Base-by-base conservation (phyloP, 2,888 invertebrate genomes). In the Drosophila yooni region DNA sequence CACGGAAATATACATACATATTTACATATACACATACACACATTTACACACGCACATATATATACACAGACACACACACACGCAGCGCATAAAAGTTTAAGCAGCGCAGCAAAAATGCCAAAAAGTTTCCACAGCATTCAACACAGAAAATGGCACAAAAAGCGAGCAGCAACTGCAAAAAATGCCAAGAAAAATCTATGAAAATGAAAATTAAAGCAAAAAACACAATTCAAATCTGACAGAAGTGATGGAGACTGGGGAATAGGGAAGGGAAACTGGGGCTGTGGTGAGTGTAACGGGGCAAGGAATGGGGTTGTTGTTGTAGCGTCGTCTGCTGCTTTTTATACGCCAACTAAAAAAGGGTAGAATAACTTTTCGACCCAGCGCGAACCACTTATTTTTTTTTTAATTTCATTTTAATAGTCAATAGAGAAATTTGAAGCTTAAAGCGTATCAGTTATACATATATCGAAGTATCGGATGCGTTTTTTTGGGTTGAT, bases 41-140 rank as follows among this genome's bases (percentile, higher is more conserved):
- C 43, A 51, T 53, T 1, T 43, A 46, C 61, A 59, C 57, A 75
- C 78, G 76, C 73, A 80, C 48, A 74, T 72, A 62, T 54, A 53
- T 56, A 56, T 46, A 56, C 66, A 61, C 34, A 73, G 43, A 58
- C 53, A 56, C 25, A 65, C 43, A 69, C 11, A 61, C 63, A 70
- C 58, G 62, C 69, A 82, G 76, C 76, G 73, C 84, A 88, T 90
- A 88, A 89, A 88, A 88, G 89, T 90, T 89, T 90, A 81, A 83
- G 87, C 90, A 90, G 89, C 87, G 89, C 84, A 72, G 89, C 84
- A 84, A 90, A 90, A 88, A 88, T 86, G 89, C 87, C 88, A 90
- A 87, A 87, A 87, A 88, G 88, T 86, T 88, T 90, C 85, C 81
- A 85, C 88, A 79, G 76, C 82, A 84, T 74, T 79, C 76, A 79